Conservation (phyloP, 2,113 vertebrate species). For the Proteles cristata region DNA sequence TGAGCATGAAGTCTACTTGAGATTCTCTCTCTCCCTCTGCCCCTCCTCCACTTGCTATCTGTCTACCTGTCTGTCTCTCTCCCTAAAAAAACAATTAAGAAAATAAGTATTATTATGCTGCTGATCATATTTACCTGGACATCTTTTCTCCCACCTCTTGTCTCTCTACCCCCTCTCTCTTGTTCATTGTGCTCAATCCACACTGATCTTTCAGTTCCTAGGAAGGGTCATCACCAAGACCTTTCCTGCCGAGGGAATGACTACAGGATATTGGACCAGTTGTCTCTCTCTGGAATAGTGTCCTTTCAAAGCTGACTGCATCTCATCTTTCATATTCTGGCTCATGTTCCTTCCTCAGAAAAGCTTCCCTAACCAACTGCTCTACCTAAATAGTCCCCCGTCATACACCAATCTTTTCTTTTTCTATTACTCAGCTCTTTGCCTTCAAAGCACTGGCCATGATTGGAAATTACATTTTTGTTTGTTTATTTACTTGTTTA, state of each 20-base stretch:
- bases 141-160: neutral
- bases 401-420: neutral
- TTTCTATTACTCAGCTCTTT: neutral
- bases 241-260: neutral
- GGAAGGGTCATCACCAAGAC: neutral
- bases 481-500: slow-evolving; percentile 20
- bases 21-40: too few relatives aligned
- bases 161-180: neutral
- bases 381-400: neutral
- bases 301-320: neutral
- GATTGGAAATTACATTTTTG: neutral
- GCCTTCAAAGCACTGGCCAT: neutral
- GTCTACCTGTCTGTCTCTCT: too few relatives aligned
- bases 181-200: neutral
- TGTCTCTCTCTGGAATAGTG: neutral
- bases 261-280: neutral
- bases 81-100: too few relatives aligned
- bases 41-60: too few relatives aligned
- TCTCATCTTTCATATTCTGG: neutral
- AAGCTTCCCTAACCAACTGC: neutral
- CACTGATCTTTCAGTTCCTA: neutral
- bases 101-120: neutral
- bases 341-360: neutral
- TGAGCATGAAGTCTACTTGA: too few relatives aligned
- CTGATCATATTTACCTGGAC: neutral